Evolutionary conservation across 2,797 vertebrate genomes (phyloP), one percentile per base, ranked within the genome.

Genomic region (Sylvia borin): DNA sequence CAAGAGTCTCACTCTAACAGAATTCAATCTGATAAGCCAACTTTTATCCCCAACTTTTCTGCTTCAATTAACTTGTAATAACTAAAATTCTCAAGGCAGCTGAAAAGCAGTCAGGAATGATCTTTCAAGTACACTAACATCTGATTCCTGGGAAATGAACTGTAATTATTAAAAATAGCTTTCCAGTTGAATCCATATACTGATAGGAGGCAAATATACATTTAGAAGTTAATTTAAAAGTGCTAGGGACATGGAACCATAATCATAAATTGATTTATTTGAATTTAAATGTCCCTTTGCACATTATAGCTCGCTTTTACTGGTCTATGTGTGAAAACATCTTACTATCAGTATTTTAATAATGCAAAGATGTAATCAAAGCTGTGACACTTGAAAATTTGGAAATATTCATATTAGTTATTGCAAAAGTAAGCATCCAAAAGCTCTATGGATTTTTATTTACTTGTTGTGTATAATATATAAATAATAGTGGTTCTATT

Each of bases 51-150:
- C 60, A 94, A 53, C n/a, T 95, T 95, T 66, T 75, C 88, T 86
- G 70, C 29, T 94, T 91, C 89, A 86, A 61, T 96, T 96, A 92
- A 67, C 38, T 91, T 95, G 77, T 70, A 91, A 88, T 93, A 94
- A 93, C 72, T 62, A 65, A 85, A 97, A 92, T 68, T 91, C 93
- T 74, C 77, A 93, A 94, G 51, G 87, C 58, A 84, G 34, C 80
- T 92, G 88, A 95, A 95, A 94, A 58, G 10, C 62, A 68, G 83
- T 51, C 32, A 89, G 57, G 47, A 90, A 88, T 77, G 61, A 89
- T 92, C 53, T 93, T 94, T 90, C 55, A 66, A 43, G 65, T 83
- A 61, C 73, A 50, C 65, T 79, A 92, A 88, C 31, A 71, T 67
- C 79, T 84, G 51, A 87, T 95, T 95, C 75, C 47, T 80, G 58